Base-by-base conservation (phyloP, 2,113 vertebrate species). In the Aix galericulata region DNA sequence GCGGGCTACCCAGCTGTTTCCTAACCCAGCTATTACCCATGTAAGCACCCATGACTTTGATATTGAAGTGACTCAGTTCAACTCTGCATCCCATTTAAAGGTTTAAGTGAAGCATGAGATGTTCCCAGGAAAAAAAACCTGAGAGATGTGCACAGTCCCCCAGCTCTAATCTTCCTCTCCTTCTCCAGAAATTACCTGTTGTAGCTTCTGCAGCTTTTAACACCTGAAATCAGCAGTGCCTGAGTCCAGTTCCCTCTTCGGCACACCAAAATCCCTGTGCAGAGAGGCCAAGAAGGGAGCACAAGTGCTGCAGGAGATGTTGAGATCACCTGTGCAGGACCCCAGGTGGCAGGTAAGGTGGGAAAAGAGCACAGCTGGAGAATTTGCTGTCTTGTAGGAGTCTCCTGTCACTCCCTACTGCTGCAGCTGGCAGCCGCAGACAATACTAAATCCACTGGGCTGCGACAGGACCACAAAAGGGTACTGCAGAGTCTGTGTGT, bases 301-400 rank as follows among this genome's bases (percentile, higher is more conserved):
- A 48, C 0, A 0, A 8, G 27, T 0, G 1, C 32, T 52, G 32
- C 55, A 64, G 32, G 17, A 69, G 38, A 59, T 31, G 25, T 56
- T 53, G 72, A 86, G 60, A 66, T 91, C 36, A 67, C 26, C 58
- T 46, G 15, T 34, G 63, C 63, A 52, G 68, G 60, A 81, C 17
- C 17, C 4, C 66, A 79, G 40, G 62, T 34, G 40, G 31, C 36
- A 87, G 44, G 84, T 29, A 79, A 62, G n/a, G 38, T 38, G 38
- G 53, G 40, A 55, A 85, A 34, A 86, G 59, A 56, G 26, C 83
- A 78, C 42, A 81, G 20, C 42, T 93, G 80, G 38, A 82, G 38
- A 46, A 48, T 60, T 53, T 60, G 29, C 46, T 92, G 22, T 8
- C 3, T 0, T 59, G 17, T 56, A 64, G 50, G 63, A 16, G 16